Percentiles rank a stretch among this genome's conserved stretches.
Conservation (phyloP, 2,113 vertebrate species). For the Planiliza haematocheilus region DNA sequence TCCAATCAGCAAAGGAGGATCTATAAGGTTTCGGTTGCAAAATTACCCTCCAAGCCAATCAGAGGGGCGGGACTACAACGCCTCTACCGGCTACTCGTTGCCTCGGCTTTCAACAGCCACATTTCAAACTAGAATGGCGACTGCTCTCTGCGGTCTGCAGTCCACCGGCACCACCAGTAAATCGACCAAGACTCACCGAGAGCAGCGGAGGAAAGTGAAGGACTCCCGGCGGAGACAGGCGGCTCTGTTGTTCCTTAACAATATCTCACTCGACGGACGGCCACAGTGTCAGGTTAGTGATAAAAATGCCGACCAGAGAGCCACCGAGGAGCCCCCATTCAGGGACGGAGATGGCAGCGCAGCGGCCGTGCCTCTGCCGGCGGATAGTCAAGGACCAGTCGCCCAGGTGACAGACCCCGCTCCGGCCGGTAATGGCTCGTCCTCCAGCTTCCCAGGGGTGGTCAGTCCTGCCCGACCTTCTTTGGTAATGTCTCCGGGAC, state of each 20-base stretch:
- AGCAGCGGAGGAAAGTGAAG: conserved; percentile 80
- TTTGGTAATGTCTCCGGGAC: conserved; percentile 57
- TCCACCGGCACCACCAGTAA: conserved; percentile 59
- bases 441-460: conserved; percentile 63
- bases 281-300: conserved; percentile 78
- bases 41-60: conserved; percentile 65
- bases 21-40: conserved; percentile 1
- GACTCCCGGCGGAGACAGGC: conserved; percentile 90
- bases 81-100: conserved; percentile 44
- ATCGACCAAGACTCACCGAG: conserved; percentile 70
- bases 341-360: conserved; percentile 45
- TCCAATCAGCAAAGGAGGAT: conserved; percentile 58
- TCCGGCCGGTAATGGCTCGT: conserved; percentile 53
- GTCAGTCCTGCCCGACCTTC: conserved; percentile 58
- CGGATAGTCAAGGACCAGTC: conserved; percentile 51
- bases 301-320: conserved; percentile 64
- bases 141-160: conserved; percentile 84
- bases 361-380: conserved; percentile 41
- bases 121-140: conserved; percentile 87
- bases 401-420: conserved; percentile 68
- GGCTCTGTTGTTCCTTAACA: conserved; percentile 91
- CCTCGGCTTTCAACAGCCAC: conserved; percentile 19
- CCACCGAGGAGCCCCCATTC: conserved; percentile 60
- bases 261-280: conserved; percentile 93
- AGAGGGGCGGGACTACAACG: conserved; percentile 40